Percentiles rank a stretch among this genome's conserved stretches.
phyloP scores from a whole-genome alignment of 2,888 invertebrate species.

The Dasypolia templi region DNA sequence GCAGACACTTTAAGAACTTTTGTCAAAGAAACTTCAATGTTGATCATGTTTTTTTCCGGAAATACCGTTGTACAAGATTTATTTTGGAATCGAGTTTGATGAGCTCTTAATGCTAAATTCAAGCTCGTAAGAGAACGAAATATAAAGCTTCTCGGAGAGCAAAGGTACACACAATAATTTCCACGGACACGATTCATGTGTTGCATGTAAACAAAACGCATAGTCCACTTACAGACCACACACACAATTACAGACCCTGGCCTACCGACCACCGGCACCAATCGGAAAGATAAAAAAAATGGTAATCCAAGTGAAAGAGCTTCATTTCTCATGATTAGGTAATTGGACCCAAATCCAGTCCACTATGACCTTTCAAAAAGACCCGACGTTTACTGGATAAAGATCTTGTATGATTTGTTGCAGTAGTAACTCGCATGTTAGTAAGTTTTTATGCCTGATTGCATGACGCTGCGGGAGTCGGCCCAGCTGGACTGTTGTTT shows the following conservation, averaged over 20 bases:
- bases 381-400: conserved; percentile 5
- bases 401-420: conserved; percentile 35
- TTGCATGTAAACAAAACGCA: conserved; percentile 19
- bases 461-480: conserved; percentile 77
- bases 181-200: too few relatives aligned
- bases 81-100: neutral
- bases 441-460: conserved; percentile 64
- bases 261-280: neutral
- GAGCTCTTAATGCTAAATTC: neutral
- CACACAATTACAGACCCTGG: conserved; percentile 28
- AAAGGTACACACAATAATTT: neutral
- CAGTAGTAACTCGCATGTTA: conserved; percentile 30
- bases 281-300: conserved; percentile 22
- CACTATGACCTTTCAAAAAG: conserved; percentile 16
- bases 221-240: too few relatives aligned
- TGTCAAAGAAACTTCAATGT: neutral
- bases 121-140: neutral
- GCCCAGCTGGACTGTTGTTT: conserved; percentile 66
- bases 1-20: too few relatives aligned
- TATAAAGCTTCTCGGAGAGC: neutral
- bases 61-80: neutral
- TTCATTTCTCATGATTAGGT: conserved; percentile 41
- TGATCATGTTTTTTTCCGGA: neutral
- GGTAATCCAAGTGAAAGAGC: conserved; percentile 36
- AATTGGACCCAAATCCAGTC: conserved; percentile 30